A percentile compares a stretch with the other conserved stretches of the same genome.
These are phyloP conservation scores for Campylorhamphus procurvoides DNA, from an alignment of 2,113 vertebrate genomes.

Conservation along the genomic window DNA sequence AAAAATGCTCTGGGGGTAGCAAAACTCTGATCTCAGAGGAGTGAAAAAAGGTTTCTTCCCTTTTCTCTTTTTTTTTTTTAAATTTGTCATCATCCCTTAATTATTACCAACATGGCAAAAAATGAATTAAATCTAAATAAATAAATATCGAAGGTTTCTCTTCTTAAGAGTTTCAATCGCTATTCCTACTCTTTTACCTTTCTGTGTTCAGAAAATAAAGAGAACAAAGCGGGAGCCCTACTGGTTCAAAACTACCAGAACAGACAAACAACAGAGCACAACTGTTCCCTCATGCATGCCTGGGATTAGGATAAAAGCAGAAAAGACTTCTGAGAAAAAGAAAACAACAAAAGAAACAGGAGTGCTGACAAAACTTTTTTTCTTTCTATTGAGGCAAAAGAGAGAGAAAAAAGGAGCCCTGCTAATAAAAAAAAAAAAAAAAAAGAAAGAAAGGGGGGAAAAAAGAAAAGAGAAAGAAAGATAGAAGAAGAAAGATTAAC, in stretches of 20 bases:
- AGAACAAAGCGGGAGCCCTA: conserved; percentile 95
- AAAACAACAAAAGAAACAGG: conserved; percentile 95
- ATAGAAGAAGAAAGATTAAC: conserved; percentile 87
- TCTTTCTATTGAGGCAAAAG: conserved; percentile 85
- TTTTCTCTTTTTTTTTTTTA: background rate
- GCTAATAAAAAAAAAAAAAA: conserved; percentile 44
- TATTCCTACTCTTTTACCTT: conserved; percentile 94
- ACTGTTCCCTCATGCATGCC: conserved; percentile 99
- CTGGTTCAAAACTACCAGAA: conserved; percentile 97
- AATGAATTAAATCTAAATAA: conserved; percentile 81
- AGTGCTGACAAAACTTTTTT: conserved; percentile 95
- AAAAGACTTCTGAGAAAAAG: conserved; percentile 95
- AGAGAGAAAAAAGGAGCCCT: conserved; percentile 81
- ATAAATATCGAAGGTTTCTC: conserved; percentile 88
- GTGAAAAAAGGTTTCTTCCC: background rate
- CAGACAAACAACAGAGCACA: conserved; percentile 98
- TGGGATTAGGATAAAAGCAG: conserved; percentile 97
- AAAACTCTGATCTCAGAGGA: background rate
- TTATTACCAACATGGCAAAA: conserved; percentile 68
- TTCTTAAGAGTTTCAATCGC: conserved; percentile 89
- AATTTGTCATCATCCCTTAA: conserved; percentile 58
- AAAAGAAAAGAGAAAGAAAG: conserved; percentile 71
- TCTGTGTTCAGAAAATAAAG: conserved; percentile 93
- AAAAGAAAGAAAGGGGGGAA: conserved; percentile 68
- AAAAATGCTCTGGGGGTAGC: conserved; percentile 15